phyloP scores from a whole-genome alignment of 1,140 invertebrate genomes.

The Calliphora vicina region DNA sequence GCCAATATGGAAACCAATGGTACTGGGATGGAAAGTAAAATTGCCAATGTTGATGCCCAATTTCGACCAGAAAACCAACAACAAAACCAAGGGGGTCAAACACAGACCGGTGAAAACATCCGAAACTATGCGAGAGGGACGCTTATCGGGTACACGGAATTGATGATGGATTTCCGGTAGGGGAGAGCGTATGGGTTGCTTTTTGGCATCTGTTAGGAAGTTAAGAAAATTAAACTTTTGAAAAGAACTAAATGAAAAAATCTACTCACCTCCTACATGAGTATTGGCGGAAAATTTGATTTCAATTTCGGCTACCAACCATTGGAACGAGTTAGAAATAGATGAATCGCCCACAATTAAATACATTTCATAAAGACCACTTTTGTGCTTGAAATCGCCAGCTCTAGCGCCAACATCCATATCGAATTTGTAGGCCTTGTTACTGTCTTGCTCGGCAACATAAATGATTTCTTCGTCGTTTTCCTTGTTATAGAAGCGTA shows the following conservation, averaged over 20 bases:
- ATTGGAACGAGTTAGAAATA: slow-evolving; percentile 87
- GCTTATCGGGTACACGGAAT: slow-evolving; percentile 91
- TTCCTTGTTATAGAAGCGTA: slow-evolving; percentile 75
- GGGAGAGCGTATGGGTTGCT: slow-evolving; percentile 63
- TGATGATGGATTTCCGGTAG: slow-evolving; percentile 91
- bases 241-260: neutral
- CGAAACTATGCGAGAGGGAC: slow-evolving; percentile 87
- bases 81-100: slow-evolving; percentile 80
- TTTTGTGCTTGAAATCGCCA: slow-evolving; percentile 81
- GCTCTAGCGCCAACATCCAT: slow-evolving; percentile 80
- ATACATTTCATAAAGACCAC: slow-evolving; percentile 83
- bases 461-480: slow-evolving; percentile 88
- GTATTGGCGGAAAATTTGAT: slow-evolving; percentile 70
- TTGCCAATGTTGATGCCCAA: slow-evolving; percentile 90
- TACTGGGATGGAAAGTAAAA: slow-evolving; percentile 80
- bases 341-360: slow-evolving; percentile 91
- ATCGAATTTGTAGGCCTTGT: slow-evolving; percentile 89
- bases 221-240: neutral
- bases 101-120: slow-evolving; percentile 89
- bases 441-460: slow-evolving; percentile 87
- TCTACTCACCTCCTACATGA: neutral
- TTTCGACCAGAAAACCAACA: slow-evolving; percentile 87
- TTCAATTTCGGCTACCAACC: slow-evolving; percentile 80
- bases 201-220: slow-evolving; percentile 53
- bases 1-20: slow-evolving; percentile 87